Evolutionary conservation across 1,140 invertebrate species (phyloP).

Genomic region (Tetraneura akinire): DNA sequence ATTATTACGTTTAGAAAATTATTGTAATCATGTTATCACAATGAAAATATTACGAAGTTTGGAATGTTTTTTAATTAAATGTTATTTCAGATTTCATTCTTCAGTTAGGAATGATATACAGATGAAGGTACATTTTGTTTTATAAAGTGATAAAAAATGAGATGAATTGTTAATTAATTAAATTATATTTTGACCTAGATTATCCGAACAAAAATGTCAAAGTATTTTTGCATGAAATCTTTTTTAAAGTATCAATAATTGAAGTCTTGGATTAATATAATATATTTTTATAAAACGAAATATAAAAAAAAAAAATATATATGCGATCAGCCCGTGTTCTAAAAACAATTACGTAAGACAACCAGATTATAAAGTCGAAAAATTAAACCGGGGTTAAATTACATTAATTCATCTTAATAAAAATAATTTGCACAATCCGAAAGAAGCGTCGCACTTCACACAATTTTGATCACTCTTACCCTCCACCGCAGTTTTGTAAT

Average conservation of each 20-base stretch:
- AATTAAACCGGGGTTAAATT: slow-evolving; percentile 42
- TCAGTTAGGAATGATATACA: too few relatives aligned
- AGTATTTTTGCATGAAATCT: neutral
- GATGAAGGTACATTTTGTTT: too few relatives aligned
- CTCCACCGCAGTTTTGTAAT: neutral
- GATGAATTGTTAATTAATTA: neutral
- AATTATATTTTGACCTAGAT: neutral
- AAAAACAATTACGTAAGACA: slow-evolving; percentile 35
- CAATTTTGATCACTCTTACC: slow-evolving; percentile 26
- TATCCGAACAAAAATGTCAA: neutral
- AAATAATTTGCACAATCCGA: slow-evolving; percentile 38
- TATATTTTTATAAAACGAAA: neutral
- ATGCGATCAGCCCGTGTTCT: neutral
- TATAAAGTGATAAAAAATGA: neutral
- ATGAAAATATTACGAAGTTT: too few relatives aligned
- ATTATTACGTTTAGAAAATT: too few relatives aligned
- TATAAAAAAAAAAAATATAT: too few relatives aligned
- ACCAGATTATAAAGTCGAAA: slow-evolving; percentile 41
- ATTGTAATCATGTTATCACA: too few relatives aligned
- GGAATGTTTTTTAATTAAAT: too few relatives aligned
- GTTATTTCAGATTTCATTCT: too few relatives aligned
- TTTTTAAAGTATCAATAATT: neutral
- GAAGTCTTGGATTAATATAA: neutral
- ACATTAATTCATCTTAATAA: slow-evolving; percentile 33
- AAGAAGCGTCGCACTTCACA: slow-evolving; percentile 19